A percentile compares a stretch with the other conserved stretches of the same genome.
phyloP scores from a whole-genome alignment of 2,888 invertebrate genomes.

The Cancer borealis region DNA sequence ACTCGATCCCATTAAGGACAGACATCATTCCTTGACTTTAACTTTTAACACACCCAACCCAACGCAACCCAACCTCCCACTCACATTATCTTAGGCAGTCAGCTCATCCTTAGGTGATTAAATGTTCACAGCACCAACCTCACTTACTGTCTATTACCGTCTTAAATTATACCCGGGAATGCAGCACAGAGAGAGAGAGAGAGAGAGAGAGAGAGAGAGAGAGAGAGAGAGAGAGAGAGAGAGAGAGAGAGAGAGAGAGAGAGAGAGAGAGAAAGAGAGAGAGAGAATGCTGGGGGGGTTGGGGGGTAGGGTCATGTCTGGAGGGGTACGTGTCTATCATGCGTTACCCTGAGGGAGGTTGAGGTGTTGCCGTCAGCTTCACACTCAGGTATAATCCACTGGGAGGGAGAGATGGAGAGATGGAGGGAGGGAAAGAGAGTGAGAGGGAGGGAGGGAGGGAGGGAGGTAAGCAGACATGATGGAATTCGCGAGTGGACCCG shows the following conservation, averaged over 20 bases:
- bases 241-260: neutral
- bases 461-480: neutral
- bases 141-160: neutral
- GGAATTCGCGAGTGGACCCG: neutral
- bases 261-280: neutral
- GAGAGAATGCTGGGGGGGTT: neutral
- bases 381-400: neutral
- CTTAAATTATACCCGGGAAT: slow-evolving; percentile 5
- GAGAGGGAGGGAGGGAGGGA: neutral
- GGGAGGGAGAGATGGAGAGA: slow-evolving; percentile 11
- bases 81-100: neutral
- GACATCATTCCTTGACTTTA: neutral
- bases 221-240: slow-evolving; percentile 4
- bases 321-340: neutral
- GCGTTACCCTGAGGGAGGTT: neutral
- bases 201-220: slow-evolving; percentile 3
- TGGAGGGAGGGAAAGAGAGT: neutral
- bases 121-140: neutral
- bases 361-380: neutral
- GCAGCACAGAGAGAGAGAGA: neutral
- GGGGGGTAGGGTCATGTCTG: neutral
- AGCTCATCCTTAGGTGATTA: neutral
- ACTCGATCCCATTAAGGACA: neutral
- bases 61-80: neutral
- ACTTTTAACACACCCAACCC: neutral